Conservation (phyloP, 2,888 invertebrate genomes). For the Petrophora chlorosata region DNA sequence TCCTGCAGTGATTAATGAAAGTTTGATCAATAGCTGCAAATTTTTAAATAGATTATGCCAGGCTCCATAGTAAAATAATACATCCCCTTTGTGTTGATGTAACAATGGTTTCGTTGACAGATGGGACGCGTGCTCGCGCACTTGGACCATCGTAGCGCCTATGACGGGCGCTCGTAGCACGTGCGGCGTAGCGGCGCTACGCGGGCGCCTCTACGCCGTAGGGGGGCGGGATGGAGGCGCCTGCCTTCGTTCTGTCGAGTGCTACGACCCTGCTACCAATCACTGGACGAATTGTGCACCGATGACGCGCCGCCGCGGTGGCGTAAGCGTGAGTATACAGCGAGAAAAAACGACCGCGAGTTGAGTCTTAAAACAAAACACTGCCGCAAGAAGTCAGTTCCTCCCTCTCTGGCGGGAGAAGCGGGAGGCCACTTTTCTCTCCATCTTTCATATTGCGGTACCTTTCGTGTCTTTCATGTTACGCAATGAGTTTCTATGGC, state of each 20-base stretch:
- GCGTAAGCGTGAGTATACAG: constrained; percentile 89
- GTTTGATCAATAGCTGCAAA: no score
- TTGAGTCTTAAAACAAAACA: no score
- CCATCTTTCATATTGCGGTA: no score
- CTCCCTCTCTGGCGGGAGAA: no score
- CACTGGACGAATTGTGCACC: constrained; percentile 93
- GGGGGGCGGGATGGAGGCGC: constrained; percentile 96
- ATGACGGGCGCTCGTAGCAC: constrained; percentile 96
- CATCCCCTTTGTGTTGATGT: no score
- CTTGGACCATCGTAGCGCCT: constrained; percentile 95
- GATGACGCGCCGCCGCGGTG: constrained; percentile 93
- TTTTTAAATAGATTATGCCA: no score
- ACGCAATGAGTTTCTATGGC: no score
- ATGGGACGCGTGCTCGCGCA: constrained; percentile 94
- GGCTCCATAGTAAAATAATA: constrained; percentile 33
- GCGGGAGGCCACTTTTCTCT: no score
- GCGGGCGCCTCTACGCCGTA: constrained; percentile 93
- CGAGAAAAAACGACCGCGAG: no score
- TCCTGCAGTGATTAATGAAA: no score
- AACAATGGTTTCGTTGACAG: no score
- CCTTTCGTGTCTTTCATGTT: no score
- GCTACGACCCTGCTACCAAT: constrained; percentile 89
- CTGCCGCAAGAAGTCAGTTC: neutral
- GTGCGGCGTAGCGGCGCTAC: constrained; percentile 94
- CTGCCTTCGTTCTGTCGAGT: constrained; percentile 95